Conservation (phyloP, 1,140 invertebrate species). For the Metopolophium dirhodum region DNA sequence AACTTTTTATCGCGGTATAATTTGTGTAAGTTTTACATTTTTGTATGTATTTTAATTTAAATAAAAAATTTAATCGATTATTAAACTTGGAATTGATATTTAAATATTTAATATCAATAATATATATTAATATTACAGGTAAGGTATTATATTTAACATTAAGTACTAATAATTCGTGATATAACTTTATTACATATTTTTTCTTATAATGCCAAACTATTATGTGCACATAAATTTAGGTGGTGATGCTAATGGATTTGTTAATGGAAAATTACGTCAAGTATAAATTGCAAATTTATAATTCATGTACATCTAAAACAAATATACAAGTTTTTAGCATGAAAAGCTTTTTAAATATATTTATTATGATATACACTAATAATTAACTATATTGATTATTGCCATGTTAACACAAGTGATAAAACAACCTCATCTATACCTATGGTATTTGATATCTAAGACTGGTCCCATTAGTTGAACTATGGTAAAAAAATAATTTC, state of each 20-base stretch:
- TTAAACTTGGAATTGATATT: neutral
- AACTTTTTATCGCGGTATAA: too few relatives aligned
- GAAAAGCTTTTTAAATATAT: conserved; percentile 24
- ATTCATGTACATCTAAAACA: neutral
- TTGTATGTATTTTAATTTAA: neutral
- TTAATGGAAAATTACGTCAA: conserved; percentile 33
- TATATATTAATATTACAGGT: neutral
- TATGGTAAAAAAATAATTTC: conserved; percentile 5
- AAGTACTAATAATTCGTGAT: neutral
- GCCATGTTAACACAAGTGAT: neutral
- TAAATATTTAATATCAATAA: neutral
- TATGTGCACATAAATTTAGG: neutral
- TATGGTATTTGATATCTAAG: neutral
- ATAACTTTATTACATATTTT: neutral
- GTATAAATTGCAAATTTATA: conserved; percentile 37
- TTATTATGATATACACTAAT: neutral
- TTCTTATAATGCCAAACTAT: neutral
- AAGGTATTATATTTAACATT: neutral
- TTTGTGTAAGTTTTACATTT: neutral
- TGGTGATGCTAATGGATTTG: conserved; percentile 27
- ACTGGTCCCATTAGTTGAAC: conserved; percentile 23
- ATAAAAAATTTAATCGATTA: neutral
- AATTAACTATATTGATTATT: conserved; percentile 30
- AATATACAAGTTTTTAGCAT: conserved; percentile 27
- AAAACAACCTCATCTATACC: conserved; percentile 2